Conservation (phyloP, 1,140 invertebrate genomes). For the Ridgeia piscesae region DNA sequence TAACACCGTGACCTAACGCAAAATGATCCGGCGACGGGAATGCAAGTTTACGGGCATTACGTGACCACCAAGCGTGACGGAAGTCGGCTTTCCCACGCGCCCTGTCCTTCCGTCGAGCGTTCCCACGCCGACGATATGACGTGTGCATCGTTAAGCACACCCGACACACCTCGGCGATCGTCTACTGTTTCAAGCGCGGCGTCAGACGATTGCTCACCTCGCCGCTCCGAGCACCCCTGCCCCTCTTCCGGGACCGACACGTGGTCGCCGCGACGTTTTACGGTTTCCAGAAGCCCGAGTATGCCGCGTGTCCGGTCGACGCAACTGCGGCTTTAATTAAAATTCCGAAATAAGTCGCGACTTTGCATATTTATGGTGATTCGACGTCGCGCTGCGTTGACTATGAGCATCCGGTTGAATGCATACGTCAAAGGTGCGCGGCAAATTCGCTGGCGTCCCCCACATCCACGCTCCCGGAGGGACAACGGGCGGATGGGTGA, state of each 20-base stretch:
- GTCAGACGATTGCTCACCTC: background rate
- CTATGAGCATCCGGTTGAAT: background rate
- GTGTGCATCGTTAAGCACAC: background rate
- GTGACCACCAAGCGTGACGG: background rate
- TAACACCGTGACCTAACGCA: background rate
- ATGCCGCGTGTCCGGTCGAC: background rate
- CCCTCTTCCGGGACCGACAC: background rate
- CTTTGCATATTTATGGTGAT: slow-evolving; percentile 1
- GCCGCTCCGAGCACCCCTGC: background rate
- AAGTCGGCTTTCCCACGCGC: background rate
- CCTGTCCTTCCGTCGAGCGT: background rate
- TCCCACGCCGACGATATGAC: background rate
- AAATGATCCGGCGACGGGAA: background rate
- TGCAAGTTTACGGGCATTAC: background rate
- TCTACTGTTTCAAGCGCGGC: background rate
- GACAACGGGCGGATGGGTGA: background rate
- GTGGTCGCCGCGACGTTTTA: background rate
- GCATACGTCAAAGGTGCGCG: background rate
- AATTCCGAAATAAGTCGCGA: background rate
- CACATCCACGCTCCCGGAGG: background rate
- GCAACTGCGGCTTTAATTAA: background rate
- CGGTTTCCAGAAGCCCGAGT: background rate
- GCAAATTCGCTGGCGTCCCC: background rate
- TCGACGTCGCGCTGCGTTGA: background rate
- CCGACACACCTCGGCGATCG: background rate